A percentile compares a stretch with the other conserved stretches of the same genome.
These are phyloP conservation scores for Leptinotarsa texana DNA, from an alignment of 1,140 invertebrate species.

Conservation along the genomic window DNA sequence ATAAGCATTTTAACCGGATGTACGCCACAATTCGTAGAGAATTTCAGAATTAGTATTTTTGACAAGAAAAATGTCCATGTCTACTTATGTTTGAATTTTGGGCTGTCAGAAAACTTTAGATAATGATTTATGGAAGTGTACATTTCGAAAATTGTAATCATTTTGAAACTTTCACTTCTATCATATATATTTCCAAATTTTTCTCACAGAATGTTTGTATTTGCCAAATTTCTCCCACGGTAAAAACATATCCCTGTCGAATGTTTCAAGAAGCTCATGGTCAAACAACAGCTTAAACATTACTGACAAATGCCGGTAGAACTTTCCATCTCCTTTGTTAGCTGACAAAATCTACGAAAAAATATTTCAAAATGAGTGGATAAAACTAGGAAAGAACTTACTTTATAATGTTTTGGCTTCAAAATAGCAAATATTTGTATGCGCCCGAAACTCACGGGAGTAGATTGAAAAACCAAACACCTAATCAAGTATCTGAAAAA, in stretches of 20 bases:
- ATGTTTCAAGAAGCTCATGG: slow-evolving; percentile 44
- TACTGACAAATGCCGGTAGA: slow-evolving; percentile 37
- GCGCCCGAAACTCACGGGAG: slow-evolving; percentile 42
- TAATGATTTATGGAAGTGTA: neutral
- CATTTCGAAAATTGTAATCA: neutral
- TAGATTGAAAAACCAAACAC: slow-evolving; percentile 44
- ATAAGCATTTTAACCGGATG: too few species aligned
- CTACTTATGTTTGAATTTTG: too few species aligned
- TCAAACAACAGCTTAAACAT: slow-evolving; percentile 48
- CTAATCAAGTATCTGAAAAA: slow-evolving; percentile 47
- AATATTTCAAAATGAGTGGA: neutral
- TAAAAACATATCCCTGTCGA: slow-evolving; percentile 46
- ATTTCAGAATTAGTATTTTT: too few species aligned
- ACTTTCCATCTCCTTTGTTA: slow-evolving; percentile 32
- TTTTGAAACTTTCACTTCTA: too few species aligned
- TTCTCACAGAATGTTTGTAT: slow-evolving; percentile 12
- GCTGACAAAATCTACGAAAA: slow-evolving; percentile 40
- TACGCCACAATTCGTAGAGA: too few species aligned
- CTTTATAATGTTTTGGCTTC: slow-evolving; percentile 43
- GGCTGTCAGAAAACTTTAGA: too few species aligned
- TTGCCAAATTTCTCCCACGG: slow-evolving; percentile 43
- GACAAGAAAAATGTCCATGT: too few species aligned
- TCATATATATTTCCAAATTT: neutral
- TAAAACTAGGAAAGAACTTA: slow-evolving; percentile 30
- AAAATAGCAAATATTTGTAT: slow-evolving; percentile 46